Percentiles rank a stretch among this genome's conserved stretches.
These are phyloP conservation scores for Heliconius aoede DNA, from an alignment of 2,888 invertebrate species.

Conservation along the genomic window DNA sequence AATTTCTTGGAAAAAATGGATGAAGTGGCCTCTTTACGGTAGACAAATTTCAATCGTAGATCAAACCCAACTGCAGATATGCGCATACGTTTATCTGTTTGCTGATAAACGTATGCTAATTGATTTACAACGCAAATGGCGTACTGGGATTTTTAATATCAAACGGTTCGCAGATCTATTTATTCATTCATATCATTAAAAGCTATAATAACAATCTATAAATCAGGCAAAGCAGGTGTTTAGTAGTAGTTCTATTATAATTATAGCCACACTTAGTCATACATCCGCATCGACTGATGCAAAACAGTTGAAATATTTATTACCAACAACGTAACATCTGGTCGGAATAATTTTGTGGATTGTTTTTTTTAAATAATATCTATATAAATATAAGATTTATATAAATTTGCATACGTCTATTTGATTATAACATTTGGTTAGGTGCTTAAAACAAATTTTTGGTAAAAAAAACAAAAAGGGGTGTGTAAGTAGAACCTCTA, in stretches of 20 bases:
- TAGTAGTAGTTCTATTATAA: constrained; percentile 31
- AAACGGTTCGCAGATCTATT: background rate
- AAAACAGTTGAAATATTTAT: constrained; percentile 42
- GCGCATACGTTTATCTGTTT: constrained; percentile 16
- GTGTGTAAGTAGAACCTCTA: background rate
- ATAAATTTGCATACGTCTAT: background rate
- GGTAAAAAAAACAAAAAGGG: too few relatives aligned
- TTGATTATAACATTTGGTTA: background rate
- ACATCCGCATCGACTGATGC: constrained; percentile 47
- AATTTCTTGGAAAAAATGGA: background rate
- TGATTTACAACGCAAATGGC: constrained; percentile 20
- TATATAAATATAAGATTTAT: background rate
- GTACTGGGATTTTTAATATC: background rate
- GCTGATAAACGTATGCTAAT: background rate
- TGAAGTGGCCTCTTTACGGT: constrained; percentile 2
- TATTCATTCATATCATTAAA: background rate
- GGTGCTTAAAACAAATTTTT: background rate
- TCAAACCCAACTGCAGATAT: constrained; percentile 19
- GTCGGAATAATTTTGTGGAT: constrained; percentile 36
- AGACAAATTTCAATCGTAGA: constrained; percentile 11
- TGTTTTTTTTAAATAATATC: constrained; percentile 10
- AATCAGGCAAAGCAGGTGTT: constrained; percentile 16
- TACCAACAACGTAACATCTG: constrained; percentile 29
- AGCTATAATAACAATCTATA: background rate
- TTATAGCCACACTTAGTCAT: constrained; percentile 43